Evolutionary conservation across 2,888 invertebrate genomes (phyloP).

Genomic region (Cheilosia scutellata): DNA sequence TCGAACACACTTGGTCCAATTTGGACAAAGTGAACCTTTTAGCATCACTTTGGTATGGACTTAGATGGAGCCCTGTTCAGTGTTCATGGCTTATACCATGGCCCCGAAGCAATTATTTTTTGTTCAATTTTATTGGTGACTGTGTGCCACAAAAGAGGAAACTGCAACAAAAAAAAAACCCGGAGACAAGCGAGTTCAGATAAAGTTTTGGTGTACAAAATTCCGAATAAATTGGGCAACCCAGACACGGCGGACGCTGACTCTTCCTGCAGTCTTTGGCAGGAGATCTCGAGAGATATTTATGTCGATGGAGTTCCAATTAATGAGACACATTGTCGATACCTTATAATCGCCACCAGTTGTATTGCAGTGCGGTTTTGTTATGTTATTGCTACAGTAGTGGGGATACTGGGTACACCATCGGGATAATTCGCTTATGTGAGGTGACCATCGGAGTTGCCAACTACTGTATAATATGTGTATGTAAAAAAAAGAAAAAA

Average conservation of each 20-base stretch:
- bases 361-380: not conserved
- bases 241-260: constrained; percentile 24
- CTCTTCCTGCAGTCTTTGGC: constrained; percentile 30
- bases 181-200: constrained; percentile 50
- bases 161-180: not conserved
- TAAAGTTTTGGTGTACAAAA: constrained; percentile 61
- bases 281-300: constrained; percentile 64
- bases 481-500: too few species aligned
- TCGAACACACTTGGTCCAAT: constrained; percentile 49
- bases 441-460: not conserved
- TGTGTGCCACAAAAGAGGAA: constrained; percentile 23
- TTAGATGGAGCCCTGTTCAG: constrained; percentile 36
- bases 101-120: constrained; percentile 65
- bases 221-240: constrained; percentile 75
- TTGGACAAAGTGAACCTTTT: constrained; percentile 66
- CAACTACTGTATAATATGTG: not conserved
- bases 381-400: not conserved
- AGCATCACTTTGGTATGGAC: constrained; percentile 38
- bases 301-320: constrained; percentile 75
- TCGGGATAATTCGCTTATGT: not conserved
- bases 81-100: constrained; percentile 24
- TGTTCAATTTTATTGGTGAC: constrained; percentile 71
- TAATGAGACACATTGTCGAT: constrained; percentile 76
- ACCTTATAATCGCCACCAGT: constrained; percentile 74
- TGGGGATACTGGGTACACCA: not conserved